Evolutionary conservation across 2,888 invertebrate species (phyloP).

Genomic region (Chirona hameri): DNA sequence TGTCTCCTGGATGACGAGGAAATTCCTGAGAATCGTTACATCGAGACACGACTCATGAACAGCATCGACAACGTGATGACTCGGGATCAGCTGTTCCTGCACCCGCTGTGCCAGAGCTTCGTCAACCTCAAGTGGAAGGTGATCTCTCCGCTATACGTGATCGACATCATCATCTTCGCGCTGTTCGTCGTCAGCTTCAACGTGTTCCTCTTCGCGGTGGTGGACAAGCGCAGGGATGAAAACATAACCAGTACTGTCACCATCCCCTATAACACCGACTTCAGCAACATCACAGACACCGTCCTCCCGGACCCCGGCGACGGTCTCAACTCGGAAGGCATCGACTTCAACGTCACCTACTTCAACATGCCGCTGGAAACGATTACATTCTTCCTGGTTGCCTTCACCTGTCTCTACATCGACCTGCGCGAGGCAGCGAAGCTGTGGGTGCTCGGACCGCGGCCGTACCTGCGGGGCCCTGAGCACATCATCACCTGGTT

Average conservation of each 20-base stretch:
- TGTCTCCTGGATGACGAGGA: slow-evolving; percentile 1
- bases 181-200: slow-evolving; percentile 27
- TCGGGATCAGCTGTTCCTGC: slow-evolving; percentile 3
- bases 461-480: background rate
- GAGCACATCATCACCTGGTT: background rate
- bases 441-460: background rate
- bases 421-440: background rate
- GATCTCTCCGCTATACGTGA: background rate
- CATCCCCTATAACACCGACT: too few species aligned
- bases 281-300: background rate
- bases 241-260: background rate
- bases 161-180: slow-evolving; percentile 2
- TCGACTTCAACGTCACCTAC: background rate
- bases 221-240: background rate
- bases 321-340: background rate
- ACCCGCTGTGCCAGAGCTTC: slow-evolving; percentile 3
- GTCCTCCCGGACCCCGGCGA: background rate
- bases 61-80: background rate
- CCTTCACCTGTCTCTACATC: background rate
- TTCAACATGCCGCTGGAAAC: slow-evolving; percentile 1
- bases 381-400: background rate
- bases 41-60: background rate
- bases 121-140: slow-evolving; percentile 24
- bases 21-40: background rate
- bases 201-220: background rate